Base-by-base conservation (phyloP, 2,113 vertebrate genomes). In the Nycticebus coucang region DNA sequence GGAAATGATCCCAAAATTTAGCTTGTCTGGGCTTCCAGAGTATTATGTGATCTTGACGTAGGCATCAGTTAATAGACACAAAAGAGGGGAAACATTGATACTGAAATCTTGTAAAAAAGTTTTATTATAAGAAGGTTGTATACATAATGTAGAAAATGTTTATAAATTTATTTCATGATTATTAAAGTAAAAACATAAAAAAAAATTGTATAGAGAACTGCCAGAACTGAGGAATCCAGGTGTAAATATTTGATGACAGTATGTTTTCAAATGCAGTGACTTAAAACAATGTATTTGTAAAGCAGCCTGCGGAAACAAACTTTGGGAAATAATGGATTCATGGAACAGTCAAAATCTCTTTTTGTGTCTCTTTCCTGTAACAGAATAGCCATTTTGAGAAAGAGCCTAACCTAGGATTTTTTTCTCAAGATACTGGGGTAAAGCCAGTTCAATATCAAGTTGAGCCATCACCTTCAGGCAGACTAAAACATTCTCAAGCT, bases 401-500 rank as follows among this genome's bases (percentile, higher is more conserved):
- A 82, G 0, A 60, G 45, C 7, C 17, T 26, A 24, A 41, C 7
- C 9, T 33, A 21, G 4, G 41, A 50, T 57, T 74, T 81, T 33
- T 64, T 90, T 62, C 85, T 87, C 53, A 69, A 37, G 74, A 24
- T 86, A 66, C 50, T 64, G 19, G 8, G 5, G 35, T 72, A 95
- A 62, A 88, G 24, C 26, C 26, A 74, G 30, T 75, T 94, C 41
- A 95, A 19, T 75, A 59, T 33, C 55, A 82, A 86, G 30, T 85
- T 78, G 30, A 82, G 69, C 24, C 75, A 91, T 69, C 74, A 78
- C 35, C 33, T 59, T 74, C 83, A 64, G 69, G 79, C 7, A 82
- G 55, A n/a, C 21, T 62, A 68, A 93, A 78, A 79, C 33, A 74
- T 71, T 68, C 77, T 88, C 74, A 92, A 90, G 28, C 30, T 87